A percentile compares a stretch with the other conserved stretches of the same genome.
Conservation (phyloP, 2,797 vertebrate species). For the Petrocephalus sullivani region DNA sequence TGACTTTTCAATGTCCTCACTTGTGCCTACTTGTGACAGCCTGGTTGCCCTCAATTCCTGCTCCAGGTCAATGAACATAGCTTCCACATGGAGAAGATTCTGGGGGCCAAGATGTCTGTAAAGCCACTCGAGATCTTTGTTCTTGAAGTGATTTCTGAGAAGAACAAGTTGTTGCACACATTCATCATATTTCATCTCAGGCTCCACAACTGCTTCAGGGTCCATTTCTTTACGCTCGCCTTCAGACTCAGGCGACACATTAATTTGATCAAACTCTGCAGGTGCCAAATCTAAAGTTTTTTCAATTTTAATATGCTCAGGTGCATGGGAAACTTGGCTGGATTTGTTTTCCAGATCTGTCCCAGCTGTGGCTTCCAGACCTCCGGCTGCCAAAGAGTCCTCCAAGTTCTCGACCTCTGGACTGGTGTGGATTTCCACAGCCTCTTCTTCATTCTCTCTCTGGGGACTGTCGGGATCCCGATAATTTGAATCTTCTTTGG, state of each 20-base stretch:
- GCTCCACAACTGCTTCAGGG: background rate
- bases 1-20: slow-evolving; percentile 61
- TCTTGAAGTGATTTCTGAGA: slow-evolving; percentile 68
- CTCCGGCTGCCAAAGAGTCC: background rate
- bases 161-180: slow-evolving; percentile 61
- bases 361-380: background rate
- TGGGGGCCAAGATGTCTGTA: slow-evolving; percentile 67
- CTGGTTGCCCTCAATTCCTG: slow-evolving; percentile 64
- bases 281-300: background rate
- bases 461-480: slow-evolving; percentile 10
- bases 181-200: slow-evolving; percentile 60
- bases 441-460: background rate
- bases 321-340: background rate
- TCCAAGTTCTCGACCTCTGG: background rate
- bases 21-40: slow-evolving; percentile 40
- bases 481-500: slow-evolving; percentile 30
- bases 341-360: background rate
- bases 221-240: slow-evolving; percentile 8
- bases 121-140: slow-evolving; percentile 59
- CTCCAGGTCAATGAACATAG: slow-evolving; percentile 75
- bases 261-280: background rate
- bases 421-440: background rate
- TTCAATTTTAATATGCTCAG: background rate
- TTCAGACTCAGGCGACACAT: slow-evolving; percentile 5
- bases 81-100: slow-evolving; percentile 69